Percentiles rank a stretch among this genome's conserved stretches.
phyloP scores from a whole-genome alignment of 1,140 invertebrate species.

The Chironomus striatipennis region DNA sequence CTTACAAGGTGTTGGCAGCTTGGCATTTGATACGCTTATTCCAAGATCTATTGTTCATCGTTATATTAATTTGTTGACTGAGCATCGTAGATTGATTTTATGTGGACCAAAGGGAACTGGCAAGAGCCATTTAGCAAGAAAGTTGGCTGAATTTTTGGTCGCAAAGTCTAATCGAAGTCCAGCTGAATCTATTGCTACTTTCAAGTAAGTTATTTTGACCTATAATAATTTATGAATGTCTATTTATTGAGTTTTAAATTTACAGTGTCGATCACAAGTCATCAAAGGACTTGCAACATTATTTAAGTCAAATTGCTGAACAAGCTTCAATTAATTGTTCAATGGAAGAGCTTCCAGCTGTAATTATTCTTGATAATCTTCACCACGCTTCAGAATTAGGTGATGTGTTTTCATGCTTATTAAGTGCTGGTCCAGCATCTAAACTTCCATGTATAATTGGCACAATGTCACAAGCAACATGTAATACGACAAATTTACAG shows the following conservation, averaged over 20 bases:
- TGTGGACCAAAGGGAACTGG: constrained; percentile 82
- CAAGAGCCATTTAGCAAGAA: constrained; percentile 77
- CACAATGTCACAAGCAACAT: constrained; percentile 76
- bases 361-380: constrained; percentile 78
- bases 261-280: constrained; percentile 72
- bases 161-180: constrained; percentile 43
- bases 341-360: constrained; percentile 55
- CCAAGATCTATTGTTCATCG: constrained; percentile 75
- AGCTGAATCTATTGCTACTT: constrained; percentile 54
- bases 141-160: constrained; percentile 66
- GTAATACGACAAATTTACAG: constrained; percentile 68
- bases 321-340: constrained; percentile 57
- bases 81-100: constrained; percentile 71
- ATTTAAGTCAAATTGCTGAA: constrained; percentile 67
- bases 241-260: constrained; percentile 23
- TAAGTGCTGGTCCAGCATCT: constrained; percentile 25
- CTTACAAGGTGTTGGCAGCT: constrained; percentile 61
- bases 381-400: constrained; percentile 68
- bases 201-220: constrained; percentile 44
- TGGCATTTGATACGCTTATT: constrained; percentile 77
- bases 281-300: constrained; percentile 68
- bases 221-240: background rate
- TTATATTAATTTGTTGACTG: constrained; percentile 54
- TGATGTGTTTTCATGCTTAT: constrained; percentile 43
- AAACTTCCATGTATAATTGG: constrained; percentile 39